Base-by-base conservation (phyloP, 2,888 invertebrate species). In the Ormyrus labotus region DNA sequence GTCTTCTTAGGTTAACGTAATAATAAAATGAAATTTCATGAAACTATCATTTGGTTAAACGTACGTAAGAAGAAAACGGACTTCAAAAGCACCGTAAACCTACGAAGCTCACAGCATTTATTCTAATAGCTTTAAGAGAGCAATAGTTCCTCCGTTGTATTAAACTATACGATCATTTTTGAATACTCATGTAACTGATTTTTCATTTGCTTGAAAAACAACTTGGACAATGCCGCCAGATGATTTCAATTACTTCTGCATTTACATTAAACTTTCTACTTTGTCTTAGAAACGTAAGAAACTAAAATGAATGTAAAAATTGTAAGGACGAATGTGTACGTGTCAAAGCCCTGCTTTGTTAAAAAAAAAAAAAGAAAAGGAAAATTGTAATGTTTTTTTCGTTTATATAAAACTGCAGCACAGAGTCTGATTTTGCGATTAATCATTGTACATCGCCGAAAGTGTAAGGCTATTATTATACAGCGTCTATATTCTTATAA, bases 261-360 rank as follows among this genome's bases (percentile, higher is more conserved):
- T 57, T 73, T 61, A 55, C 34, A 51, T 63, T 73, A 68, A 8
- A 34, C 47, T 7, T 53, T 80, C 19, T 50, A 55, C 53, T 47
- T 11, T 8, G 19, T 55, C 5, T 3, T 57, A 50, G 34, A 64
- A 65, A 8, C 13, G 19, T 19, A 47, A 60, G 48, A 58, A 64
- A 13, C 7, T n/a, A 53, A 9, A 11, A 45, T 8, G 13, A 45
- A 19, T 57, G 34, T 34, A 63, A 51, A 48, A 60, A 57, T 19
- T 67, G 19, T 72, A 11, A 73, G 60, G n/a, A 78, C 69, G 81
- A 81, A 81, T 81, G 78, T 81, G 74, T 78, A 81, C 78, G 77
- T 68, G 72, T 81, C 78, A 74, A 81, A 74, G 77, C 78, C 34
- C 72, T 4, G 63, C 77, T 77, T 77, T 72, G 57, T 77, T 13